phyloP scores from a whole-genome alignment of 1,140 invertebrate species.

The Zaprionus gabonicus region DNA sequence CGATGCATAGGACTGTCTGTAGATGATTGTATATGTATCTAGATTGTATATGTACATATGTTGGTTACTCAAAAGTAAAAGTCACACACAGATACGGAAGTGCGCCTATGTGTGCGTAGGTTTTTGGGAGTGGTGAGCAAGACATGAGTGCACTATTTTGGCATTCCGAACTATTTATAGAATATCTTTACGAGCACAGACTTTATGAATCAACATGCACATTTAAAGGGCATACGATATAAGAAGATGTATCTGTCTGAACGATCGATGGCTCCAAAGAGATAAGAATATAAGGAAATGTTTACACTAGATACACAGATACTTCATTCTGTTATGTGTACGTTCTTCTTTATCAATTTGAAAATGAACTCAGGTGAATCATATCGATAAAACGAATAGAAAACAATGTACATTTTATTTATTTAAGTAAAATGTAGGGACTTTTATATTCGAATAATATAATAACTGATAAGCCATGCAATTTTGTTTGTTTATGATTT shows the following conservation, averaged over 20 bases:
- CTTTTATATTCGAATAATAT: background rate
- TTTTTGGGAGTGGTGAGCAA: constrained; percentile 58
- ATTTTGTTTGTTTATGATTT: background rate
- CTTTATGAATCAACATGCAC: constrained; percentile 72
- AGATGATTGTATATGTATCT: background rate
- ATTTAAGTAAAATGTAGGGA: background rate
- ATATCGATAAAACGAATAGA: background rate
- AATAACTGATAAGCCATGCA: background rate
- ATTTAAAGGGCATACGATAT: constrained; percentile 14
- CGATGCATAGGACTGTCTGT: background rate
- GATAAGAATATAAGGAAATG: background rate
- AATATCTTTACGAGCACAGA: constrained; percentile 51
- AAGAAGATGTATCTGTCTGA: constrained; percentile 4
- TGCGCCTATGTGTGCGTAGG: constrained; percentile 21
- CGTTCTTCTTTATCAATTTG: background rate
- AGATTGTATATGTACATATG: background rate
- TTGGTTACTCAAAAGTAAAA: constrained; percentile 12
- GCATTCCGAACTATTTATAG: constrained; percentile 66
- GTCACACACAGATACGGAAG: constrained; percentile 32
- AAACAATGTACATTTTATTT: background rate
- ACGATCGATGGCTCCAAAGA: background rate
- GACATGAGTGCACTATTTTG: constrained; percentile 46
- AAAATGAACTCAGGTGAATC: background rate
- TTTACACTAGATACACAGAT: constrained; percentile 7
- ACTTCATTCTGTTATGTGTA: background rate